Evolutionary conservation across 2,113 vertebrate genomes (phyloP).

Genomic region (Pelobates fuscus): DNA sequence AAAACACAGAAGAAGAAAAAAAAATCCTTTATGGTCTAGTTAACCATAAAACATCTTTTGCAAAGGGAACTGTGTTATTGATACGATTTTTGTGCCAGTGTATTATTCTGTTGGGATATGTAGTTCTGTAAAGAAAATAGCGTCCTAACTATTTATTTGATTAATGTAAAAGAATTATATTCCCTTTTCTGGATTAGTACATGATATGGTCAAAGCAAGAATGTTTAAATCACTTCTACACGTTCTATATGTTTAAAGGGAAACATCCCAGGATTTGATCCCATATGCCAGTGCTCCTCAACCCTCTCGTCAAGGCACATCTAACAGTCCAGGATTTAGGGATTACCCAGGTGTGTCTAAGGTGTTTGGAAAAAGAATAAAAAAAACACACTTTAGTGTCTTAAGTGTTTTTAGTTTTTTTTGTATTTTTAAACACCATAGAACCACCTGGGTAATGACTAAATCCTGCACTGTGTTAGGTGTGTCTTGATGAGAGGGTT

Average conservation of each 20-base stretch:
- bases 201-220: slow-evolving; percentile 29
- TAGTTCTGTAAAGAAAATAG: slow-evolving; percentile 18
- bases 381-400: too few species aligned
- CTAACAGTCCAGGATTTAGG: too few species aligned
- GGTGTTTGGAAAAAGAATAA: too few species aligned
- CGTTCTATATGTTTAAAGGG: slow-evolving; percentile 19
- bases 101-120: background rate
- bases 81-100: slow-evolving; percentile 14
- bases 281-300: too few species aligned
- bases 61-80: background rate
- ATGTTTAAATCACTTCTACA: slow-evolving; percentile 31
- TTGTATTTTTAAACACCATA: too few species aligned
- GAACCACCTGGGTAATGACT: too few species aligned
- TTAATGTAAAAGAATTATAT: slow-evolving; percentile 32
- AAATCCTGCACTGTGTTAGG: too few species aligned
- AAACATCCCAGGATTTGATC: too few species aligned
- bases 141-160: slow-evolving; percentile 24
- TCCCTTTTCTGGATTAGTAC: slow-evolving; percentile 14
- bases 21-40: slow-evolving; percentile 38
- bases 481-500: too few species aligned
- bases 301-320: too few species aligned
- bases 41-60: slow-evolving; percentile 33
- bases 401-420: too few species aligned
- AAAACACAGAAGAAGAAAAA: slow-evolving; percentile 29
- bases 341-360: too few species aligned